Evolutionary conservation across 2,888 invertebrate species (phyloP), one percentile per base, ranked within the genome.

Genomic region (Sminthurides aquaticus): DNA sequence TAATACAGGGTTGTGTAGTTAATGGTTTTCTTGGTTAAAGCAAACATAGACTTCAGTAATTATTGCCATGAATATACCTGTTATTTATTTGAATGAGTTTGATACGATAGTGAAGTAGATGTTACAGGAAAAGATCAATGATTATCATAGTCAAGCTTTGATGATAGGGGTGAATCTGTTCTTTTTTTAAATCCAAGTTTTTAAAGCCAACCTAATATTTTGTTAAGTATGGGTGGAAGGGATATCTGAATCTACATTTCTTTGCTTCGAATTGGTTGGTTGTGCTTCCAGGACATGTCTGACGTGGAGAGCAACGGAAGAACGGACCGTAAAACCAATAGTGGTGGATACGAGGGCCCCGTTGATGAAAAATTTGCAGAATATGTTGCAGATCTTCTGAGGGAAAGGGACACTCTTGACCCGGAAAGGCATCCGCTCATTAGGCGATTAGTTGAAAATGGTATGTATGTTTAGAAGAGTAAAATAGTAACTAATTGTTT

Each of bases 351-450:
- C 34, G 71, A 71, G 22, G 71, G 71, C 11, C 69, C 69, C 63
- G 83, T 82, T 24, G 80, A 80, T 73, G 79, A 82, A 58, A 83
- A 68, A 80, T 87, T 87, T 77, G 86, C 84, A 63, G 89, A 90
- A 80, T 90, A 90, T 76, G 85, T 90, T 77, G 82, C 86, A 25
- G 88, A 89, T 76, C 81, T 90, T 65, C 77, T 90, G 67, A 83
- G 84, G 58, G 89, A 89, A 76, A 87, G 87, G 78, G 82, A 85
- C 66, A 83, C 84, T 71, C 80, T 88, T 71, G 86, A 83, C 74
- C 80, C 83, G 71, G 81, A 84, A 59, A 24, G 66, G 22, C 67
- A 54, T 60, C 71, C 71, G 5, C 49, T 59, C 26, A 56, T 68
- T 29, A 29, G 63, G 54, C 58, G 66, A 28, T 62, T 72, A 22